phyloP scores from a whole-genome alignment of 2,888 invertebrate species.

The Cataglyphis livida region DNA sequence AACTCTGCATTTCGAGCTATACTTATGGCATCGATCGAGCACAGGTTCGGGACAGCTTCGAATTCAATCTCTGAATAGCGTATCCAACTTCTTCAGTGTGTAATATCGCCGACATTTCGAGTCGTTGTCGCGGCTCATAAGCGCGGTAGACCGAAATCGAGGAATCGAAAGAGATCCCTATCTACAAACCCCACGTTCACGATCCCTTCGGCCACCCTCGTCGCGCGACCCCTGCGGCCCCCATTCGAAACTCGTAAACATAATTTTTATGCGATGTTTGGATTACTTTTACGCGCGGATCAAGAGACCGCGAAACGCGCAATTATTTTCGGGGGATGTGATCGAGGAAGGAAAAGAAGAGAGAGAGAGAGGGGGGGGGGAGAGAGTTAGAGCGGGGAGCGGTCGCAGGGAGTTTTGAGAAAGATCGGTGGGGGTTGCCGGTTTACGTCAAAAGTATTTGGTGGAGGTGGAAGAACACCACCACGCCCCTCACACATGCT shows the following conservation, averaged over 20 bases:
- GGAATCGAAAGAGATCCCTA: conserved; percentile 52
- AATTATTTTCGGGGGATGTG: conserved; percentile 80
- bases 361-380: conserved; percentile 31
- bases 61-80: conserved; percentile 7
- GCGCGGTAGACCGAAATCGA: conserved; percentile 2
- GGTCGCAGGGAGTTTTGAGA: conserved; percentile 11
- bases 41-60: neutral
- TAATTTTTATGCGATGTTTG: conserved; percentile 85
- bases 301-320: conserved; percentile 84
- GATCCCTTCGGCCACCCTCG: conserved; percentile 47
- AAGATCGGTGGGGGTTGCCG: conserved; percentile 38
- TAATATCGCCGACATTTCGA: neutral
- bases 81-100: neutral
- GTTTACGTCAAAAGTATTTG: conserved; percentile 73
- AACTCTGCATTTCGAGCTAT: neutral
- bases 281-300: conserved; percentile 83
- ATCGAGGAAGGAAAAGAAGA: conserved; percentile 22
- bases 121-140: neutral
- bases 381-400: conserved; percentile 38
- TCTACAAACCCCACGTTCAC: conserved; percentile 27
- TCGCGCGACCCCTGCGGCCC: conserved; percentile 60
- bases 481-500: conserved; percentile 76
- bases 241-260: conserved; percentile 84
- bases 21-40: neutral
- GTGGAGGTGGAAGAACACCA: conserved; percentile 71